Evolutionary conservation across 64 coral and sea anemone genomes (phyloP).

Genomic region (Stichodactyla helianthus): DNA sequence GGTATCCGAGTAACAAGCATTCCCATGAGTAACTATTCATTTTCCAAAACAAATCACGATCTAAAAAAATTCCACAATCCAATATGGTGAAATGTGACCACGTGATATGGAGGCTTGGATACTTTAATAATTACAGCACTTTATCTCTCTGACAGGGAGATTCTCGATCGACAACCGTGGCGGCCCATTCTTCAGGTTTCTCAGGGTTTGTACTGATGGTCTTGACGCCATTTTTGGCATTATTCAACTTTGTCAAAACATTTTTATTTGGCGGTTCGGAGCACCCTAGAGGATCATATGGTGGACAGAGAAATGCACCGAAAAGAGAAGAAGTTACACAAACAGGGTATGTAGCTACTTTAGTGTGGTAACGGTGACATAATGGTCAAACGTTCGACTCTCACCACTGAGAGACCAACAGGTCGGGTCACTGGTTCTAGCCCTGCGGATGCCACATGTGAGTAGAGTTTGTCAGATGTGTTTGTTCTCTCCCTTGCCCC

Average conservation of each 20-base stretch:
- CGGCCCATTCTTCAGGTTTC: neutral
- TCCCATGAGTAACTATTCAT: too few species aligned
- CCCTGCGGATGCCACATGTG: too few species aligned
- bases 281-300: conserved; percentile 56
- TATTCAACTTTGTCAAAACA: conserved; percentile 70
- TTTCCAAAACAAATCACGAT: too few species aligned
- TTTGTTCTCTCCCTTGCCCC: too few species aligned
- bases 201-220: conserved; percentile 30
- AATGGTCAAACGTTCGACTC: too few species aligned
- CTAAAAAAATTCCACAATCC: too few species aligned
- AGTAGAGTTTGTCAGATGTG: too few species aligned
- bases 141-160: neutral
- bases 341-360: neutral
- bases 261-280: conserved; percentile 75
- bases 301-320: conserved; percentile 12
- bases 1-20: too few species aligned
- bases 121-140: neutral
- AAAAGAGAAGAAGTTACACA: conserved; percentile 5
- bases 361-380: neutral
- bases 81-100: too few species aligned
- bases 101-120: too few species aligned
- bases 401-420: too few species aligned
- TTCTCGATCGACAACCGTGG: neutral
- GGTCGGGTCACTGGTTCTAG: too few species aligned
- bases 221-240: conserved; percentile 71